phyloP scores from a whole-genome alignment of 2,113 vertebrate genomes.

The Cnemophilus loriae region DNA sequence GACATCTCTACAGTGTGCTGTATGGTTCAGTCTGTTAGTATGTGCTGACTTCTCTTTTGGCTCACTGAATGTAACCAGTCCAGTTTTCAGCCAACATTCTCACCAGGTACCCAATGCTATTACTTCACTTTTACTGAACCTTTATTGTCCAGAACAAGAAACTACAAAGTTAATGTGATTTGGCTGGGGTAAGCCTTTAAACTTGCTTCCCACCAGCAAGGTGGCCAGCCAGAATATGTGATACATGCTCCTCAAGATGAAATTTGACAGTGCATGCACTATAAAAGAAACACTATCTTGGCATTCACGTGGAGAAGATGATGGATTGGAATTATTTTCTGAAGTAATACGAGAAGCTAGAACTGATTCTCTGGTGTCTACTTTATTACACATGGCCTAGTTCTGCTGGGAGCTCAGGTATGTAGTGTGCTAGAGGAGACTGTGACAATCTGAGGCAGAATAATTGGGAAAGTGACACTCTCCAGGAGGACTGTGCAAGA shows the following conservation, averaged over 20 bases:
- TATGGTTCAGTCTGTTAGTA: neutral
- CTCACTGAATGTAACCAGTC: neutral
- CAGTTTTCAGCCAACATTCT: neutral
- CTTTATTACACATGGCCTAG: neutral
- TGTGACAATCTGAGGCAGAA: neutral
- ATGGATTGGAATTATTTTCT: constrained; percentile 45
- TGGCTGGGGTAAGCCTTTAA: neutral
- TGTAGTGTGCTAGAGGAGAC: neutral
- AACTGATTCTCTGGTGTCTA: neutral
- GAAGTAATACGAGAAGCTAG: constrained; percentile 16
- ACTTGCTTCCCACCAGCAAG: neutral
- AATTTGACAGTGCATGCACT: neutral
- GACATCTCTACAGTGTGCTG: neutral
- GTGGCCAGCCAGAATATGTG: neutral
- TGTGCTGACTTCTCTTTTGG: neutral
- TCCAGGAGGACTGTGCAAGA: neutral
- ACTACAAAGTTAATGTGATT: neutral
- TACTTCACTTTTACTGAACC: neutral
- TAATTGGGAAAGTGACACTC: neutral
- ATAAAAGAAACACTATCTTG: neutral
- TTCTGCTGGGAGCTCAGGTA: neutral
- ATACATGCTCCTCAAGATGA: neutral
- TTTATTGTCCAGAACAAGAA: neutral
- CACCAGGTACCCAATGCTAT: neutral
- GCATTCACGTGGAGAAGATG: neutral